These are phyloP conservation scores for Meteorus cinctellus DNA, from an alignment of 2,888 invertebrate genomes.

Conservation along the genomic window DNA sequence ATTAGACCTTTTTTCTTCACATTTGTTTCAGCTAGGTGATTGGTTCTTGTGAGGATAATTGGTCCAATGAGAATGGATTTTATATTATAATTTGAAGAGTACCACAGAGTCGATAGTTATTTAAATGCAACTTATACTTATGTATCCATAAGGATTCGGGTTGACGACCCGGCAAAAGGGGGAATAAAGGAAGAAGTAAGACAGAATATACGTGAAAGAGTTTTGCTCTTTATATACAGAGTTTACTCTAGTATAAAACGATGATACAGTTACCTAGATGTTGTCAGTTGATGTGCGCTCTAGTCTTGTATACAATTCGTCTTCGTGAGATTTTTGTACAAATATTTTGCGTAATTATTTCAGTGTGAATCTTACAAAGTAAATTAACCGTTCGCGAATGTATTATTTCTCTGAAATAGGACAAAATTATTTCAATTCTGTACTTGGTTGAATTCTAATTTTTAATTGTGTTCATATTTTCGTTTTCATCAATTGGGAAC, in stretches of 20 bases:
- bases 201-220: conserved; percentile 47
- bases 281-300: conserved; percentile 50
- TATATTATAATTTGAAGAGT: background rate
- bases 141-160: conserved; percentile 1
- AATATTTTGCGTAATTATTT: conserved; percentile 52
- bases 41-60: conserved; percentile 23
- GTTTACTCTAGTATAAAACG: conserved; percentile 63
- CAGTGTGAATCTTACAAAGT: background rate
- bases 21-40: conserved; percentile 2
- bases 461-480: background rate
- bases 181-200: conserved; percentile 39
- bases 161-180: conserved; percentile 35
- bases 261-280: conserved; percentile 61
- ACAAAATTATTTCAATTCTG: background rate
- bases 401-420: background rate
- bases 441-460: background rate
- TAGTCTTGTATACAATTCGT: conserved; percentile 61
- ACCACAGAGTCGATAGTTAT: conserved; percentile 11
- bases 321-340: conserved; percentile 52
- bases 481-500: too few relatives aligned
- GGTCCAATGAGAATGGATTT: background rate
- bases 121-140: background rate
- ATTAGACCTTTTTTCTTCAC: background rate
- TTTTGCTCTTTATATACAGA: conserved; percentile 35
- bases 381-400: background rate